Base-by-base conservation (phyloP, 2,113 vertebrate genomes). In the Zapus hudsonius region DNA sequence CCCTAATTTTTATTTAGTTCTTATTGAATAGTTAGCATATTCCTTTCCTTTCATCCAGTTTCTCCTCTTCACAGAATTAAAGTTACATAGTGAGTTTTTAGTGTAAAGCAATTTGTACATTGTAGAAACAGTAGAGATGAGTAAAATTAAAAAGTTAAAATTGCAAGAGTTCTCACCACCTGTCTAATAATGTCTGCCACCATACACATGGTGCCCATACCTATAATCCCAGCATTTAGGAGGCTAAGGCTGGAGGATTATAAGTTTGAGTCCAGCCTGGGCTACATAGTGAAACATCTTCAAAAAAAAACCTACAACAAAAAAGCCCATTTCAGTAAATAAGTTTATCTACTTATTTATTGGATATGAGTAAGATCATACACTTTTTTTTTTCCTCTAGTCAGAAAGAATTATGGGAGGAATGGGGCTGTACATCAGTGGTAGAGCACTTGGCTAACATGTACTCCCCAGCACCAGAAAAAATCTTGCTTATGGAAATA, bases 321-420 rank as follows among this genome's bases (percentile, higher is more conserved):
- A 66, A 64, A 23, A 78, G 63, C 63, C 42, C 25, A n/a, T 87
- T 79, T 80, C 80, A 78, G 40, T 38, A 27, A 31, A 29, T 67
- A 55, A 47, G 80, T 69, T 72, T 38, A 64, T 88, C 70, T 20
- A 55, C 31, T 88, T 92, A 72, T 55, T 92, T 95, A 86, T 27
- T 96, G 75, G 87, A 74, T 69, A 87, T 79, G 83, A 93, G 61
- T 84, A 15, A 93, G 33, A 31, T 82, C 22, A 74, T 74, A 36
- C 0, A 33, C n/a, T n/a, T n/a, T n/a, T 1, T 27, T 94, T 91
- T 70, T 91, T 10, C 22, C 15, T 38, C 69, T 74, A 57, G 25
- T 94, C n/a, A 57, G 87, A 42, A 80, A 70, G 44, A 94, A 78
- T 92, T 16, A 27, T 67, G 40, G 47, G 87, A 74, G 67, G 23